Conservation (phyloP, 1,140 invertebrate genomes). For the Oreohelix idahoensis region DNA sequence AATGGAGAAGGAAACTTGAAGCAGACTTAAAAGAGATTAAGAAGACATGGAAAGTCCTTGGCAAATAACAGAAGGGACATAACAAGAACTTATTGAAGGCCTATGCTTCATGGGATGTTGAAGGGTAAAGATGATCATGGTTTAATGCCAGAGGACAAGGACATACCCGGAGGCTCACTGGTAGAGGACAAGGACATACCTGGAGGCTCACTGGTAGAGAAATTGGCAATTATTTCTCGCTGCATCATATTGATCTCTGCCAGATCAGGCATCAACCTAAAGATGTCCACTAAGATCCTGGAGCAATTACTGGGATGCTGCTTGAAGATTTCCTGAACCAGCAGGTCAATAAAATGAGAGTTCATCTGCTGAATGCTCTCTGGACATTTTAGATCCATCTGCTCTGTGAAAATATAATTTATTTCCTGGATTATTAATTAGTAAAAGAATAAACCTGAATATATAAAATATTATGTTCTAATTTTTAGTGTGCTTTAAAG, state of each 20-base stretch:
- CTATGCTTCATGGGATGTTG: no score
- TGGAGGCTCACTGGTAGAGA: conserved; percentile 29
- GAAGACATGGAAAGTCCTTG: no score
- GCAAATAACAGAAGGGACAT: no score
- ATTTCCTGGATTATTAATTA: no score
- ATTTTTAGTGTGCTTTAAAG: no score
- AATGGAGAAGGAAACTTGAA: no score
- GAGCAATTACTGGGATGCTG: conserved; percentile 22
- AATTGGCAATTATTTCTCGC: conserved; percentile 47
- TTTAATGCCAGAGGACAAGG: background rate
- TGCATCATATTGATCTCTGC: conserved; percentile 49
- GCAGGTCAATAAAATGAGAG: conserved; percentile 46
- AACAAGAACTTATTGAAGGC: no score
- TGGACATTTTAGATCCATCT: conserved; percentile 21
- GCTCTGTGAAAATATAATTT: conserved; percentile 17
- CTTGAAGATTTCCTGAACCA: conserved; percentile 40
- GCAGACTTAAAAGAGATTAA: no score
- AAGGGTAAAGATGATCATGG: no score
- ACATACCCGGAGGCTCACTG: conserved; percentile 24
- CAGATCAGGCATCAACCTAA: conserved; percentile 47
- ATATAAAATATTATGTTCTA: no score
- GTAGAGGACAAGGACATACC: background rate
- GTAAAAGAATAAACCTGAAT: no score
- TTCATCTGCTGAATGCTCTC: conserved; percentile 38
- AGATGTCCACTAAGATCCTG: conserved; percentile 47